phyloP scores from a whole-genome alignment of 2,797 vertebrate genomes.

The Darevskia nairensis region DNA sequence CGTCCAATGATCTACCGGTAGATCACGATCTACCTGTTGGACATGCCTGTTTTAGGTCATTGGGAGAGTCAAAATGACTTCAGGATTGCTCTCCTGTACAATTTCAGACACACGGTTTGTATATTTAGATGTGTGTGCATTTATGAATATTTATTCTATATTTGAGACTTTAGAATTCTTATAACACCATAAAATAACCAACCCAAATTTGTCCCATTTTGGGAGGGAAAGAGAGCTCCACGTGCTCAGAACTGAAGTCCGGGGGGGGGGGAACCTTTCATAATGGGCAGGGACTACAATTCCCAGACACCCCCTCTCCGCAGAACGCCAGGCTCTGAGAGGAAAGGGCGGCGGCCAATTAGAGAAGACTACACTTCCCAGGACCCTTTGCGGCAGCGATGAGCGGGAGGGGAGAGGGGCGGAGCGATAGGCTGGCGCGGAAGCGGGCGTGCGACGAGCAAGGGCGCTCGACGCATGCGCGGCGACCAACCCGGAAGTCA shows the following conservation, averaged over 20 bases:
- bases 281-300: slow-evolving; percentile 71
- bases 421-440: background rate
- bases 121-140: too few relatives aligned
- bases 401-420: background rate
- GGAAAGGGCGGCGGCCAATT: background rate
- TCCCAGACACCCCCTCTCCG: slow-evolving; percentile 77
- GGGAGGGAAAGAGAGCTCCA: background rate
- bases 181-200: background rate
- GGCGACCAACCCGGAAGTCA: slow-evolving; percentile 75
- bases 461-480: slow-evolving; percentile 81
- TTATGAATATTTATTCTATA: too few relatives aligned
- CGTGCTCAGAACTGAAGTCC: slow-evolving; percentile 1
- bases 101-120: too few relatives aligned
- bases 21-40: too few relatives aligned
- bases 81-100: too few relatives aligned
- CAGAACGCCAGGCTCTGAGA: background rate
- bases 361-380: background rate
- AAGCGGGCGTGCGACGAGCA: slow-evolving; percentile 14
- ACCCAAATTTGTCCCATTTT: background rate
- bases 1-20: too few relatives aligned
- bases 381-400: rapidly evolving
- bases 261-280: slow-evolving; percentile 80
- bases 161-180: too few relatives aligned
- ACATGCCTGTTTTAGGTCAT: too few relatives aligned
- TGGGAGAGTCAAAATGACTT: too few relatives aligned